Percentiles rank a stretch among this genome's conserved stretches.
phyloP scores from a whole-genome alignment of 2,113 vertebrate species.

The Syngnathus typhle region DNA sequence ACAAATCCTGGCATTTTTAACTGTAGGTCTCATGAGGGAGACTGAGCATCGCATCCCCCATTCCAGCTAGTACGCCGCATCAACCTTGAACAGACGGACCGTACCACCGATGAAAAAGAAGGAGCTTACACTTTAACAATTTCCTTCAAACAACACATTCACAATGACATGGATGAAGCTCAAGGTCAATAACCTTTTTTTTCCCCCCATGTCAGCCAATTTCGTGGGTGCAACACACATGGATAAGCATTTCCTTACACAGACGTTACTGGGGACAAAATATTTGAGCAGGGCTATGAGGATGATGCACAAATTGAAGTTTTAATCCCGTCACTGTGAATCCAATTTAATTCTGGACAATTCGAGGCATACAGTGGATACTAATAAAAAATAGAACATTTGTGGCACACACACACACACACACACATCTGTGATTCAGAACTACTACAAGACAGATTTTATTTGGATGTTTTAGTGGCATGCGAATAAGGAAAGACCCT shows the following conservation, averaged over 20 bases:
- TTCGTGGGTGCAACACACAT: neutral
- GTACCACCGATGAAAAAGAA: neutral
- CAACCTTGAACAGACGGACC: neutral
- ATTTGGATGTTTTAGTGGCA: constrained; percentile 18
- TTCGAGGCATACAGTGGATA: neutral
- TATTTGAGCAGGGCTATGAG: neutral
- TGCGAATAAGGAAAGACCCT: constrained; percentile 31
- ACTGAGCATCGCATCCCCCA: neutral
- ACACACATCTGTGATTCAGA: neutral
- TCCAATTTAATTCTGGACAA: neutral
- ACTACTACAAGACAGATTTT: constrained; percentile 12
- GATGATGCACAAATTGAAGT: neutral
- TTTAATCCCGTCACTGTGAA: neutral
- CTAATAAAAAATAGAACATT: neutral
- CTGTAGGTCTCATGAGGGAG: neutral
- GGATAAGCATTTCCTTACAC: neutral
- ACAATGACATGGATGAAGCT: neutral
- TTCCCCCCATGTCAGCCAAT: neutral
- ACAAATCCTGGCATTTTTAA: too few relatives aligned
- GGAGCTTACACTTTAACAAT: neutral
- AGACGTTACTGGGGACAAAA: neutral
- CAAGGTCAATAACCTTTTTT: neutral
- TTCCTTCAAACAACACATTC: neutral
- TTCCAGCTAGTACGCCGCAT: neutral
- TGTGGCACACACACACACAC: neutral